These are phyloP conservation scores for Drosophila elegans DNA, from an alignment of 1,140 invertebrate species.

Conservation along the genomic window DNA sequence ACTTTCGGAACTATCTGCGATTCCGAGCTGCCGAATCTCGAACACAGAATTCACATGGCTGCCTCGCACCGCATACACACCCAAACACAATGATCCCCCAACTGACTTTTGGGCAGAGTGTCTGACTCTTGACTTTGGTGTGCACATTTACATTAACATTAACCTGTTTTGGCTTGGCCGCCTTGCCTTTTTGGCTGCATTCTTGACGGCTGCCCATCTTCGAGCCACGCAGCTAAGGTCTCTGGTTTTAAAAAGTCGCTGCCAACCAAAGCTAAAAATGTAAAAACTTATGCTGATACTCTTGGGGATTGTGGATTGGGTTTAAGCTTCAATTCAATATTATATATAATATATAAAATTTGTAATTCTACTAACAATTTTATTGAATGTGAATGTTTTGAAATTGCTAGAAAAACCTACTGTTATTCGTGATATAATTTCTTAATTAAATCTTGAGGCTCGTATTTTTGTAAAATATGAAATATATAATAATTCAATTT, in stretches of 20 bases:
- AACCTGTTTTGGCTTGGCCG: conserved; percentile 62
- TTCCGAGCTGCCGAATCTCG: conserved; percentile 40
- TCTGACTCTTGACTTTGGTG: conserved; percentile 69
- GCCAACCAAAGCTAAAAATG: conserved; percentile 39
- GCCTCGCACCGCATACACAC: conserved; percentile 48
- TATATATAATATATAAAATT: too few species aligned
- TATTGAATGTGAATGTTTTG: too few species aligned
- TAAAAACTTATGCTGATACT: conserved; percentile 53
- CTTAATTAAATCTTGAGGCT: too few species aligned
- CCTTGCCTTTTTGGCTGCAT: conserved; percentile 67
- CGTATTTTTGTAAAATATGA: too few species aligned
- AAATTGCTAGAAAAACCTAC: too few species aligned
- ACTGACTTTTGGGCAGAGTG: conserved; percentile 27
- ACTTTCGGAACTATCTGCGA: conserved; percentile 60
- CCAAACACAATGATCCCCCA: conserved; percentile 25
- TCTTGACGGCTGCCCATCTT: conserved; percentile 50
- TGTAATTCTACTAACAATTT: too few species aligned
- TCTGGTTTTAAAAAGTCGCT: conserved; percentile 65
- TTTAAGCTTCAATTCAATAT: too few species aligned
- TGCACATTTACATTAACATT: conserved; percentile 60
- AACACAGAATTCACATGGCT: conserved; percentile 73
- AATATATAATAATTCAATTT: too few species aligned
- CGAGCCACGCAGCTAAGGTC: conserved; percentile 36
- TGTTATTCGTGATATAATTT: too few species aligned
- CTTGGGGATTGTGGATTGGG: background rate